Evolutionary conservation across 2,113 vertebrate species (phyloP).

Genomic region (Typhlomys cinereus): DNA sequence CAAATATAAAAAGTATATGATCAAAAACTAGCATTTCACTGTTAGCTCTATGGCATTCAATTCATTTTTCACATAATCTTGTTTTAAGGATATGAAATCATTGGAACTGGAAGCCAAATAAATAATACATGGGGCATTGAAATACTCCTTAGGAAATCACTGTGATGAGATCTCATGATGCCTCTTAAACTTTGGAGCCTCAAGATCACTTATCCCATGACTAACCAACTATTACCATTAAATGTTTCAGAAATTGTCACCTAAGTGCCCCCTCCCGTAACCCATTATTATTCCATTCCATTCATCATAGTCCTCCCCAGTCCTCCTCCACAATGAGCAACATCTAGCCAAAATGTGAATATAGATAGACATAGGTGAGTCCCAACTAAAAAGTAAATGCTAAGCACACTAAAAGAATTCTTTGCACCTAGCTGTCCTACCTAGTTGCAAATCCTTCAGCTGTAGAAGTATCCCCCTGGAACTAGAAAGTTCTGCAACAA

Average conservation of each 20-base stretch:
- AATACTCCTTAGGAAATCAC: neutral
- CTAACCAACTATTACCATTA: neutral
- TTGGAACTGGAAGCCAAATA: neutral
- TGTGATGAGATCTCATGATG: neutral
- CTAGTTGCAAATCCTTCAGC: neutral
- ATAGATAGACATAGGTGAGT: neutral
- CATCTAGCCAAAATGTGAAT: conserved; percentile 13
- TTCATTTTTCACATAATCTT: neutral
- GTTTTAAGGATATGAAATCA: conserved; percentile 25
- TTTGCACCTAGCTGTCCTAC: neutral
- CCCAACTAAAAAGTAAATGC: conserved; percentile 14
- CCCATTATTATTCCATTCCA: neutral
- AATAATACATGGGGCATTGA: neutral
- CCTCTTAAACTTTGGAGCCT: neutral
- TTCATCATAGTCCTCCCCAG: neutral
- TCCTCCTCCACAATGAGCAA: neutral
- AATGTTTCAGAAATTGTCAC: neutral
- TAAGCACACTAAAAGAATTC: neutral
- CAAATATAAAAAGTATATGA: neutral
- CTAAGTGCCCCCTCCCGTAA: neutral
- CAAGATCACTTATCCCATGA: neutral
- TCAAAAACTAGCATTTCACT: neutral
- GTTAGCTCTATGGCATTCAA: neutral
- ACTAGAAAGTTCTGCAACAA: neutral
- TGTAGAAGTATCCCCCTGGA: neutral